These are phyloP conservation scores for Tiliacea aurago DNA, from an alignment of 2,888 invertebrate genomes.

Conservation along the genomic window DNA sequence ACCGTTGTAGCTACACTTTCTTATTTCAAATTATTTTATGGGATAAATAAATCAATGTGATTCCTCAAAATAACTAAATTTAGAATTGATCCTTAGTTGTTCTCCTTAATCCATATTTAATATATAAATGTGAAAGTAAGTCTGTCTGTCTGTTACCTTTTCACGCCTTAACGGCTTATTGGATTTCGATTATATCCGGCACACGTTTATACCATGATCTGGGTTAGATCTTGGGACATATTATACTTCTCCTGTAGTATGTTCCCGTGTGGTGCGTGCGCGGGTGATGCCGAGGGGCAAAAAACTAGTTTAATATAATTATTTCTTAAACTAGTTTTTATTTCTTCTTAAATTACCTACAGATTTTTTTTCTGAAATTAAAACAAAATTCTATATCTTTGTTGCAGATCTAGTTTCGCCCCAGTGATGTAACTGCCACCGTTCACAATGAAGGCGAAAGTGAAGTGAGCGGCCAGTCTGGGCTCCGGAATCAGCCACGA, in stretches of 20 bases:
- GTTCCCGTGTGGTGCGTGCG: no score
- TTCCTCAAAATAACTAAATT: background rate
- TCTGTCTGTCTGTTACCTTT: background rate
- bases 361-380: background rate
- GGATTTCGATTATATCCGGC: background rate
- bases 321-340: no score
- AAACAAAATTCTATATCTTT: constrained; percentile 6
- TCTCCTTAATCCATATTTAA: no score
- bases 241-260: no score
- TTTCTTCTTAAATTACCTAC: background rate
- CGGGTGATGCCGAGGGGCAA: background rate
- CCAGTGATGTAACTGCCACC: constrained; percentile 61
- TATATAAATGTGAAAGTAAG: background rate
- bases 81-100: no score
- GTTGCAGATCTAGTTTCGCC: constrained; percentile 52
- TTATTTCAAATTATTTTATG: background rate
- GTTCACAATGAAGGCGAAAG: constrained; percentile 38
- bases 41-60: background rate
- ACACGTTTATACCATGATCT: no score
- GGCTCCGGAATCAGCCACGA: constrained; percentile 38
- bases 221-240: no score
- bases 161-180: background rate
- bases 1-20: background rate
- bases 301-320: background rate
- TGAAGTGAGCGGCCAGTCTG: constrained; percentile 54